Percentiles rank a stretch among this genome's conserved stretches.
These are phyloP conservation scores for Physella acuta DNA, from an alignment of 1,140 invertebrate genomes.

Conservation along the genomic window DNA sequence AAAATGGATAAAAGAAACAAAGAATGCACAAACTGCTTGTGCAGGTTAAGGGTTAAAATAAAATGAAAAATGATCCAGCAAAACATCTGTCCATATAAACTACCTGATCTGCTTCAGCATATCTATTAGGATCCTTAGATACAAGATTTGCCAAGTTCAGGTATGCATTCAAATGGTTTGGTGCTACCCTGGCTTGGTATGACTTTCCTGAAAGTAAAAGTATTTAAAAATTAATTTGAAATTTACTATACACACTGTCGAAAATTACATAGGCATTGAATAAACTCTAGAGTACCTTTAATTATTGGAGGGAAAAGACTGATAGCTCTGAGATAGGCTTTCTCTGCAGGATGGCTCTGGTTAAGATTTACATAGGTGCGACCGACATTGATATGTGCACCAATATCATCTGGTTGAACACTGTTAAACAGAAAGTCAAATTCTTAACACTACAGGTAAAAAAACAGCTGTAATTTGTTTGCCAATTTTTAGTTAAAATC, in stretches of 20 bases:
- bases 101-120: constrained; percentile 87
- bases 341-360: constrained; percentile 86
- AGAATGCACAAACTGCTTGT: no score
- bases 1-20: no score
- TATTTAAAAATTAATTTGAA: background rate
- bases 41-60: background rate
- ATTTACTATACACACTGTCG: background rate
- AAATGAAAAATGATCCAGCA: background rate
- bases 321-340: constrained; percentile 85
- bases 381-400: constrained; percentile 94
- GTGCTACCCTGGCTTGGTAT: constrained; percentile 92
- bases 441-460: no score
- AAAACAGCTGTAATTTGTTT: no score
- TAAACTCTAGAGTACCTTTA: constrained; percentile 42
- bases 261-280: background rate
- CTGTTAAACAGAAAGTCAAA: no score
- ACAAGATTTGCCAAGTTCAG: constrained; percentile 93
- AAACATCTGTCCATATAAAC: background rate
- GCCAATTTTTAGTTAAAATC: no score
- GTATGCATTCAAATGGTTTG: constrained; percentile 94
- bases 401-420: constrained; percentile 93
- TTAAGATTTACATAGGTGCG: constrained; percentile 91
- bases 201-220: constrained; percentile 80
- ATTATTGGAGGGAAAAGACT: constrained; percentile 74
- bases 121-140: constrained; percentile 84